Base-by-base conservation (phyloP, 2,888 invertebrate species). In the Meloe dianella region DNA sequence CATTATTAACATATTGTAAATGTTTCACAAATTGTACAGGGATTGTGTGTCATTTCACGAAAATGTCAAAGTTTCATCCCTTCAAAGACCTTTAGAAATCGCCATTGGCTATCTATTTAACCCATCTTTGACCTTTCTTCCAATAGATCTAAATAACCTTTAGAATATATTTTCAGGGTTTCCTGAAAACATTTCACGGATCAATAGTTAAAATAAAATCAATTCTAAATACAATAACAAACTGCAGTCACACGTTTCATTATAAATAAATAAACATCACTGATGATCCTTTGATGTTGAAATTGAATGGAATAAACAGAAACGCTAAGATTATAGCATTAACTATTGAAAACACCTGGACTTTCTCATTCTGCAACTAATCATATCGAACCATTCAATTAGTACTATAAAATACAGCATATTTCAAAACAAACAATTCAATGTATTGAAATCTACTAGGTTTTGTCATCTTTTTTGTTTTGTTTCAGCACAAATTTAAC, bases 301-400 rank as follows among this genome's bases (percentile, higher is more conserved):
- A 27, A 27, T 54, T 54, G 27, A 1, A 54, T 54, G 54, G 27
- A 3, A 27, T 54, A 54, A 22, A 54, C 14, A 27, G 5, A 14
- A 54, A 54, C 27, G 27, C 22, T 12, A 54, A 54, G 54, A 54
- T 27, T 27, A 54, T 54, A 24, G 41, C n/a, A 54, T 27, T 54
- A 14, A 54, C 54, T 54, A 24, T 12, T 54, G 27, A 54, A 14
- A 54, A 57, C 67, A 67, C 68, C 65, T 68, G 68, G 38, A 38
- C 32, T 29, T 60, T 65, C 58, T 68, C 68, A 68, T 60, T 68
- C 64, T 51, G 60, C 65, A 68, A 62, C 22, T 62, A 68, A 65
- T 68, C 68, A 63, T 63, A 65, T 68, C 63, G 60, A 63, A 35
- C 61, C 27, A 27, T 54, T 54, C 54, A 54, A 27, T 47, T 41